Percentiles rank a stretch among this genome's conserved stretches.
Conservation (phyloP, 2,888 invertebrate genomes). For the Andrena marginata region DNA sequence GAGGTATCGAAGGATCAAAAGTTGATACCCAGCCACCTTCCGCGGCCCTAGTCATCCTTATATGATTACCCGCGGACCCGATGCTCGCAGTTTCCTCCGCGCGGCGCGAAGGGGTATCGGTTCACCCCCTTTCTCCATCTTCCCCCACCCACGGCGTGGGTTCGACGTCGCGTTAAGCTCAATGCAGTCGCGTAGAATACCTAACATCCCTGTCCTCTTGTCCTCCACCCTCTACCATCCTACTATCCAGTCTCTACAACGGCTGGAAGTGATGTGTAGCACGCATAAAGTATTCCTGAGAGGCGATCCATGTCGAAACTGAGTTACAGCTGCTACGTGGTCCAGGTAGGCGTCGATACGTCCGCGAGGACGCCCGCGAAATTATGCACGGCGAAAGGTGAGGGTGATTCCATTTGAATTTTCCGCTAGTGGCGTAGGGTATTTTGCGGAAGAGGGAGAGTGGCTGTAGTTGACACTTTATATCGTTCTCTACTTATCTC, state of each 20-base stretch:
- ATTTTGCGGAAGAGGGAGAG: neutral
- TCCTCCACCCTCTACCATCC: constrained; percentile 15
- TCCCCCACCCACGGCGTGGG: constrained; percentile 25
- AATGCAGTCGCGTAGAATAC: constrained; percentile 79
- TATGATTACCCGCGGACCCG: constrained; percentile 79
- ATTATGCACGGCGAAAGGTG: constrained; percentile 62
- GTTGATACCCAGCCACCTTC: constrained; percentile 75
- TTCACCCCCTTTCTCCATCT: constrained; percentile 36
- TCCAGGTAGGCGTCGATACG: constrained; percentile 68
- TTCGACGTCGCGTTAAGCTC: constrained; percentile 55
- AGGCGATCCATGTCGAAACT: constrained; percentile 82
- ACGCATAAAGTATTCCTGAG: constrained; percentile 83
- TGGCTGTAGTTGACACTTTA: neutral
- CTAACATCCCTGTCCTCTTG: constrained; percentile 73
- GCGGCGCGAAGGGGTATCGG: constrained; percentile 49
- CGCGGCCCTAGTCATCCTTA: constrained; percentile 72
- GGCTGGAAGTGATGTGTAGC: constrained; percentile 68
- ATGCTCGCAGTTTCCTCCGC: constrained; percentile 46
- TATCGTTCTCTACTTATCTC: no score
- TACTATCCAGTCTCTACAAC: constrained; percentile 23
- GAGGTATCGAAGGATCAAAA: constrained; percentile 79
- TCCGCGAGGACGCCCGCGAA: constrained; percentile 57
- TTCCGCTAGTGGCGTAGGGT: neutral
- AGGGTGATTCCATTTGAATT: constrained; percentile 60
- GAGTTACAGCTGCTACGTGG: constrained; percentile 82